Evolutionary conservation across 1,140 invertebrate genomes (phyloP), one percentile per base, ranked within the genome.

Genomic region (Neelides sp.): DNA sequence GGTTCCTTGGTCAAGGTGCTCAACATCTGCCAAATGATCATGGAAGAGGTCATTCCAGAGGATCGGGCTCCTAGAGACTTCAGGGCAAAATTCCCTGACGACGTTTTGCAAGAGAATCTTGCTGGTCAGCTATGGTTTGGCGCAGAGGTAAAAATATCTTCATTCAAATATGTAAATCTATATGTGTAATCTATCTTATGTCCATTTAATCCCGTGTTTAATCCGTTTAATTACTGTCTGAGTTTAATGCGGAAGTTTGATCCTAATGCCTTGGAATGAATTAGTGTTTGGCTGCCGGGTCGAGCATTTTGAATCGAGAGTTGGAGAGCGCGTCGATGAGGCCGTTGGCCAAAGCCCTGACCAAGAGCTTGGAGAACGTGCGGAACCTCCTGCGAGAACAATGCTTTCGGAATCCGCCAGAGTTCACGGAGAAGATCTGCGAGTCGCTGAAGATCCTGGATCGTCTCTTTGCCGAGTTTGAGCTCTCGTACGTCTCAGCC

Each of bases 111-210:
- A 68, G 94, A 98, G 65, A 96, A 93, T 71, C 70, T 98, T 17
- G 89, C 92, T 19, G 94, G 94, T 0, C 95, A 98, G 70, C 73
- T 98, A 13, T 98, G 95, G 95, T 98, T 98, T 73, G 94, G 94
- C n/a, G 95, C 95, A 30, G 95, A 98, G 78, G 84, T 87, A 69
- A 63, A 53, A 58, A n/a, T n/a, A n/a, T n/a, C n/a, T n/a, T n/a
- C n/a, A n/a, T n/a, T n/a, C n/a, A 7, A 32, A 32, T 32, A 32
- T 32, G 20, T 23, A 7, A 23, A 23, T 27, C 26, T 24, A 23
- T 43, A 5, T 8, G 41, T 17, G 19, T 41, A 28, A 19, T 22
- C 15, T 43, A 10, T 10, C 8, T 23, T 22, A 10, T 43, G 17
- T 7, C 7, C 7, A 10, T 24, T 10, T 19, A 15, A 12, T 43